A percentile compares a stretch with the other conserved stretches of the same genome.
Conservation (phyloP, 1,140 invertebrate species). For the Glomeris maerens region DNA sequence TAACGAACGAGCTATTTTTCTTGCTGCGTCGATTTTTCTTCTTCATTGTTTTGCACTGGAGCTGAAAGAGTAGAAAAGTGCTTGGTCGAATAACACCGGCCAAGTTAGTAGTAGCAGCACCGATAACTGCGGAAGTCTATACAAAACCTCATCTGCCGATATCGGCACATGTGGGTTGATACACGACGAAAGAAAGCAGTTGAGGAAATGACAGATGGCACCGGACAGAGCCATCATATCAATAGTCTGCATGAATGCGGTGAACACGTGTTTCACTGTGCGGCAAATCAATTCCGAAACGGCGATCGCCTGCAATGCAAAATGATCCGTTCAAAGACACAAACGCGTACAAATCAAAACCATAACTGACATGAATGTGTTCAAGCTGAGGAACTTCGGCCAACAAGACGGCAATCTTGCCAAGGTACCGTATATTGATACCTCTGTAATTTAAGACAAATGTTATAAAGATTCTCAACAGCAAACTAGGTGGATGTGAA, state of each 20-base stretch:
- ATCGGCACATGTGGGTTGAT: constrained; percentile 35
- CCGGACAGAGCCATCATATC: constrained; percentile 77
- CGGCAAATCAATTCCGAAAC: constrained; percentile 73
- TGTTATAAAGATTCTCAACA: neutral
- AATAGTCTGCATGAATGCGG: constrained; percentile 73
- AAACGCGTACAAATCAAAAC: constrained; percentile 4
- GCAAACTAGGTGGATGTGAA: neutral
- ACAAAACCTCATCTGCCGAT: constrained; percentile 44
- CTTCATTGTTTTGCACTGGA: constrained; percentile 47
- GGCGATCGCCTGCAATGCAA: constrained; percentile 57
- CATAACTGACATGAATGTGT: constrained; percentile 44
- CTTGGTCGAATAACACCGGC: neutral
- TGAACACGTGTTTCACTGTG: constrained; percentile 85
- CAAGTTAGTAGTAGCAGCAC: neutral
- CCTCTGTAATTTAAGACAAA: constrained; percentile 39
- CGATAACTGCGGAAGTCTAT: constrained; percentile 2
- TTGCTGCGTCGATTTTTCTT: constrained; percentile 50
- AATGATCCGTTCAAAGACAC: neutral
- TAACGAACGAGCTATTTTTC: constrained; percentile 39
- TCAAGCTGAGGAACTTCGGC: constrained; percentile 60
- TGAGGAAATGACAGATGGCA: constrained; percentile 86
- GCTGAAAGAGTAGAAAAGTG: constrained; percentile 14
- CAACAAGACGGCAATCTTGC: constrained; percentile 66
- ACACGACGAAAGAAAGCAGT: constrained; percentile 74
- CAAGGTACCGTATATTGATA: constrained; percentile 93